Percentiles rank a stretch among this genome's conserved stretches.
Conservation (phyloP, 2,113 vertebrate genomes). For the Mormyrus iriodes region DNA sequence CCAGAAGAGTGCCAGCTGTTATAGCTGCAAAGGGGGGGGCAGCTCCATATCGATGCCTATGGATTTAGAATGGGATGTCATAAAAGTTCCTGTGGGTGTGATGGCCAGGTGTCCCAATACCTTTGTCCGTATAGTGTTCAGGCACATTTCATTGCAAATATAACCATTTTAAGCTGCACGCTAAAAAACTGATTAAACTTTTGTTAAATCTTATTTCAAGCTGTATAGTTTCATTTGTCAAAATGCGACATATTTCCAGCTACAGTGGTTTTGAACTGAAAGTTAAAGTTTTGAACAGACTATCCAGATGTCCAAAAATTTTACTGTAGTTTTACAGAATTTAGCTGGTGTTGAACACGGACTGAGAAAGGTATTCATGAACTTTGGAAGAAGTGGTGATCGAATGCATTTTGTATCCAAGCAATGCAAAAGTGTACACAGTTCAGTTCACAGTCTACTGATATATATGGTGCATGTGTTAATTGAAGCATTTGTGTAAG, state of each 20-base stretch:
- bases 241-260: not conserved
- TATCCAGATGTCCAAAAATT: not conserved
- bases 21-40: too few relatives aligned
- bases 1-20: too few relatives aligned
- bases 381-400: not conserved
- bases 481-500: not conserved
- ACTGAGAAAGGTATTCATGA: not conserved
- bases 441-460: not conserved
- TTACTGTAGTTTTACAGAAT: not conserved
- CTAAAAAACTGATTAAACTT: too few relatives aligned
- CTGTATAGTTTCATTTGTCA: not conserved
- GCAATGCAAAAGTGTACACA: not conserved
- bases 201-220: not conserved
- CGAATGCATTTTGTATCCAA: not conserved
- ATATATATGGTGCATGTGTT: too few relatives aligned
- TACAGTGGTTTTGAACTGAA: not conserved
- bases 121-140: too few relatives aligned
- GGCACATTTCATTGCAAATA: too few relatives aligned
- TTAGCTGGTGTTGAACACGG: not conserved
- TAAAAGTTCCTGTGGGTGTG: too few relatives aligned
- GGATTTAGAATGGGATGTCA: too few relatives aligned
- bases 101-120: too few relatives aligned
- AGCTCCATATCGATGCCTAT: too few relatives aligned
- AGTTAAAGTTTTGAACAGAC: not conserved
- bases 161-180: too few relatives aligned